Conservation (phyloP, 2,113 vertebrate genomes). For the Speoplatyrhinus poulsoni region DNA sequence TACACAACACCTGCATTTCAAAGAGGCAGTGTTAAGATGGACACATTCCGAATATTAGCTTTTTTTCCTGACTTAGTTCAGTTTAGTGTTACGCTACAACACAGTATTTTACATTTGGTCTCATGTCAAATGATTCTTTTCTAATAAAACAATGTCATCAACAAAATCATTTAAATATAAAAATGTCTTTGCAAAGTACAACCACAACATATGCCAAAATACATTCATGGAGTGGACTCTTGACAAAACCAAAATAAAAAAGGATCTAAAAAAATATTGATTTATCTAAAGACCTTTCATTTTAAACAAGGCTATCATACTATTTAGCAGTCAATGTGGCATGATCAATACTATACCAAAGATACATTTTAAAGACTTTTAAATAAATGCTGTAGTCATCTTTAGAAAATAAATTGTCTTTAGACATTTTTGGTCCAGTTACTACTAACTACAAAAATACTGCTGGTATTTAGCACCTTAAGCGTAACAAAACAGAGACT, state of each 20-base stretch:
- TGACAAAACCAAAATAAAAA: not conserved
- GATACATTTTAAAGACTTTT: too few species aligned
- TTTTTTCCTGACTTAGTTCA: constrained; percentile 5
- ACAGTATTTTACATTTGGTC: constrained; percentile 11
- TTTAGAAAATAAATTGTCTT: not conserved
- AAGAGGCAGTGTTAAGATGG: constrained; percentile 25
- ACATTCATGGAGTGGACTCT: constrained; percentile 47
- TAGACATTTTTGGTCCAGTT: not conserved
- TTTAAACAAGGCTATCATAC: not conserved
- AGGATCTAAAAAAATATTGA: not conserved
- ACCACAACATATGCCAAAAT: constrained; percentile 34
- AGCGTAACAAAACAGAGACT: constrained; percentile 42
- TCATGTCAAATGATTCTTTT: constrained; percentile 16
- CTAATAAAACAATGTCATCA: constrained; percentile 32
- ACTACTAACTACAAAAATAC: constrained; percentile 24
- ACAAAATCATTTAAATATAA: constrained; percentile 40
- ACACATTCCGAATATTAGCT: constrained; percentile 22
- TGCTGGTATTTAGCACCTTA: constrained; percentile 17
- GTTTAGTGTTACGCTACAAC: constrained; percentile 14
- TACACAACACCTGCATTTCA: constrained; percentile 10
- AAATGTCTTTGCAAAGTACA: constrained; percentile 31
- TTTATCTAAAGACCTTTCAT: not conserved
- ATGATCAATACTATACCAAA: too few species aligned
- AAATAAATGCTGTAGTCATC: too few species aligned
- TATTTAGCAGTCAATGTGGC: too few species aligned